Conservation (phyloP, 2,797 vertebrate genomes). For the Pelodytes ibericus region DNA sequence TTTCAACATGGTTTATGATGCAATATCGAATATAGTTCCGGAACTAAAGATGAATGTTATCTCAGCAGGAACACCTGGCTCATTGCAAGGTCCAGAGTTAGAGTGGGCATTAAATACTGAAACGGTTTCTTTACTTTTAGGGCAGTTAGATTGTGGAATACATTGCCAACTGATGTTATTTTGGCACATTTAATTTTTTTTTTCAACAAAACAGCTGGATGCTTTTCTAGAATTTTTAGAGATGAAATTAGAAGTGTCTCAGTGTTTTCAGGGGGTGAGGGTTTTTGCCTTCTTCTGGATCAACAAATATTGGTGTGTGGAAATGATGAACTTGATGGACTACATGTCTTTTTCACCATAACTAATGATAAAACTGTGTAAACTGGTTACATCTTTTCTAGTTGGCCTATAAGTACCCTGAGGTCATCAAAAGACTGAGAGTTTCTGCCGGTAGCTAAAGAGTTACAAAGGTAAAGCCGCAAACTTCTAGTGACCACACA, state of each 20-base stretch:
- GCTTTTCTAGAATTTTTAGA: too few species aligned
- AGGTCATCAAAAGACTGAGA: not conserved
- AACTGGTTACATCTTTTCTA: not conserved
- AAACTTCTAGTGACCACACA: not conserved
- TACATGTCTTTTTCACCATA: too few species aligned
- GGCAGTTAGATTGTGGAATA: too few species aligned
- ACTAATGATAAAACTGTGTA: too few species aligned
- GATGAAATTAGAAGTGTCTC: too few species aligned
- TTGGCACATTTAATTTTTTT: too few species aligned
- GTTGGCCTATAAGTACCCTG: not conserved
- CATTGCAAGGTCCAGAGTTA: conserved; percentile 5
- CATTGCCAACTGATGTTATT: too few species aligned
- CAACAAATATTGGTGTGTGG: too few species aligned
- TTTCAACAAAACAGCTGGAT: too few species aligned
- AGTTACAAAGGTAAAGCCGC: conserved; percentile 17
- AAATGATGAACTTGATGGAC: too few species aligned
- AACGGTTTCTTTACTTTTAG: not conserved
- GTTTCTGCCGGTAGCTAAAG: not conserved
- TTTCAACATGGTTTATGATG: conserved; percentile 31
- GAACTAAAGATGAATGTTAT: conserved; percentile 39
- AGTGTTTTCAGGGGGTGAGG: too few species aligned
- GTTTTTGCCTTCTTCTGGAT: too few species aligned
- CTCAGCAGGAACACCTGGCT: conserved; percentile 27
- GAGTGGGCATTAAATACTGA: not conserved
- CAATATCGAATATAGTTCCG: conserved; percentile 38